Evolutionary conservation across 2,888 invertebrate species (phyloP), one percentile per base, ranked within the genome.

Genomic region (Troides aeacus): DNA sequence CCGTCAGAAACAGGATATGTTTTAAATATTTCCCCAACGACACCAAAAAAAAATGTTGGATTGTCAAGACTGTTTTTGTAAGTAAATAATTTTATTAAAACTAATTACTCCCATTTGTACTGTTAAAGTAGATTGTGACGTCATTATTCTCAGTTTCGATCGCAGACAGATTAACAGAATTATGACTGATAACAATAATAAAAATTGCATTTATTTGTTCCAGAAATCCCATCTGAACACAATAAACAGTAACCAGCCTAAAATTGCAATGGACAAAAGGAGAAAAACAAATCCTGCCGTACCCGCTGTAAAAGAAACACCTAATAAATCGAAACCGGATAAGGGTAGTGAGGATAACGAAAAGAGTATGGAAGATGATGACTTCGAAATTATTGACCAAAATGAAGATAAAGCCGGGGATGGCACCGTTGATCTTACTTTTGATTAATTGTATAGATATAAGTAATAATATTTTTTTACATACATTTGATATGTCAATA

Each of bases 381-480:
- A 64, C 15, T 64, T 56, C n/a, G 24, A 70, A 39, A 64, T 62
- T 15, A 56, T 60, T 21, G 69, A 69, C 15, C 63, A 72, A 53
- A 50, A 71, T 53, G 77, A 80, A 53, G 66, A 74, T 23, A 79
- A 79, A 80, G 73, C 73, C 17, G 69, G 82, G 3, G 81, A 84
- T 73, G 76, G 79, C 62, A 80, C 81, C 56, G 80, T 86, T 60
- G 87, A 87, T 79, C 77, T 87, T 62, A 86, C 86, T 7, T 82
- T 85, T 81, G 85, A 86, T 78, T 85, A 78, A 81, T 77, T 66
- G 62, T 60, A 61, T 58, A 15, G n/a, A 17, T 58, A 59, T n/a
- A 8, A 7, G n/a, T 39, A 59, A 23, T 59, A 36, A 18, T n/a
- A 53, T 62, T 50, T 61, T 57, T 6, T 62, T 60, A 3, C 3